Base-by-base conservation (phyloP, 2,888 invertebrate genomes). In the Hyalella azteca region DNA sequence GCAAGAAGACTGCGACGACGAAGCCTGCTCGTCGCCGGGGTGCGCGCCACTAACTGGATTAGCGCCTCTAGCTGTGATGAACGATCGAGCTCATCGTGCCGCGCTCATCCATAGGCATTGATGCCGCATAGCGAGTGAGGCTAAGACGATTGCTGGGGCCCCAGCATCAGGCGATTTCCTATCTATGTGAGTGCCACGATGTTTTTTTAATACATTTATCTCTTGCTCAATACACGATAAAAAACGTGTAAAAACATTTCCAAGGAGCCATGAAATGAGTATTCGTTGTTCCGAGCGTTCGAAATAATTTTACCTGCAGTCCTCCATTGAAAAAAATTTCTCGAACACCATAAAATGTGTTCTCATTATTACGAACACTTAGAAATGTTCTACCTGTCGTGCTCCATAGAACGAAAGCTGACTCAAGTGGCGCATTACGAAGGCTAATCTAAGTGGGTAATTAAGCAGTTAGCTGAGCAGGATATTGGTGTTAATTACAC, bases 1-100 rank as follows among this genome's bases (percentile, higher is more conserved):
- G 66, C 66, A 66, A 66, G 66, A 66, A 66, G 66, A 36, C n/a
- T n/a, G n/a, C n/a, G n/a, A n/a, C n/a, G n/a, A n/a, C n/a, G 66
- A 66, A 13, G 66, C 36, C n/a, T 19, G 66, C 36, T 36, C 66
- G 66, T n/a, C 19, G 66, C 66, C 36, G 15, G 36, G 32, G 13
- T 29, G 66, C 22, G 66, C 66, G 66, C 66, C 66, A 36, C 66
- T 66, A 66, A 66, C 66, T 66, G 66, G 66, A 66, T 66, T 66
- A 66, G 66, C 66, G 66, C 66, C 66, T 59, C 66, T 36, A 2
- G 19, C 66, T 66, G 66, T 66, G 66, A 66, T 66, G 66, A 66
- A 66, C 36, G 66, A 66, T 66, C 66, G 9, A 5, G 19, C 36
- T 36, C 66, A 66, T 66, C 36, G 32, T 32, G 66, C 11, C 66